Evolutionary conservation across 2,888 invertebrate genomes (phyloP), one percentile per base, ranked within the genome.

Genomic region (Leptopterna dolabrata): DNA sequence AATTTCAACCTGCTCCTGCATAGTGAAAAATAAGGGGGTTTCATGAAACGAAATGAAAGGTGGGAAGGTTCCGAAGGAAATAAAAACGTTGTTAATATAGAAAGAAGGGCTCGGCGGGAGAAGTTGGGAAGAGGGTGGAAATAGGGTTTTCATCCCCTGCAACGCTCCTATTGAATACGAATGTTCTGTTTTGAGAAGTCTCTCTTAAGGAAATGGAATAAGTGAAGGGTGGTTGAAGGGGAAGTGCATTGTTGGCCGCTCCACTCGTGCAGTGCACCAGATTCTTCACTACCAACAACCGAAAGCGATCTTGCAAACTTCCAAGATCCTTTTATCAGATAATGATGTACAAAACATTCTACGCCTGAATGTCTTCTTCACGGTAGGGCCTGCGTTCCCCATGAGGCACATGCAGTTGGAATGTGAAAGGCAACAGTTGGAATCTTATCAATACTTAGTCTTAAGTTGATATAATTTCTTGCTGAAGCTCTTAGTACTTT

Each of bases 111-210:
- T 47, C 13, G 19, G 4, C 29, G 14, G 85, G 43, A 30, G 71
- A n/a, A 43, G 63, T 13, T 19, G 63, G 11, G 63, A 63, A 43
- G 86, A 78, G 86, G 63, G 86, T 80, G 78, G 86, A 87, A 87
- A 87, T 87, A 87, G 86, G 86, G 86, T 80, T 87, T 87, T 87
- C 80, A 87, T 87, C 70, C 86, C 80, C n/a, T 36, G 86, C 55
- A 78, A 36, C 29, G 80, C 70, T 27, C 47, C 86, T 87, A 87
- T 87, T 87, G 86, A 87, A 87, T 87, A 87, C 86, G 86, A 87
- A 87, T 87, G 86, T 80, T 80, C 80, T 87, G 86, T 87, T 87
- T 87, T 87, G 86, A 78, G 86, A 86, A 87, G 43, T 41, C 76
- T 80, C 86, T 78, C 80, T 80, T 36, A 70, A 80, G 86, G 80